These are phyloP conservation scores for Hafferia zeledoni DNA, from an alignment of 2,797 vertebrate genomes.

Conservation along the genomic window DNA sequence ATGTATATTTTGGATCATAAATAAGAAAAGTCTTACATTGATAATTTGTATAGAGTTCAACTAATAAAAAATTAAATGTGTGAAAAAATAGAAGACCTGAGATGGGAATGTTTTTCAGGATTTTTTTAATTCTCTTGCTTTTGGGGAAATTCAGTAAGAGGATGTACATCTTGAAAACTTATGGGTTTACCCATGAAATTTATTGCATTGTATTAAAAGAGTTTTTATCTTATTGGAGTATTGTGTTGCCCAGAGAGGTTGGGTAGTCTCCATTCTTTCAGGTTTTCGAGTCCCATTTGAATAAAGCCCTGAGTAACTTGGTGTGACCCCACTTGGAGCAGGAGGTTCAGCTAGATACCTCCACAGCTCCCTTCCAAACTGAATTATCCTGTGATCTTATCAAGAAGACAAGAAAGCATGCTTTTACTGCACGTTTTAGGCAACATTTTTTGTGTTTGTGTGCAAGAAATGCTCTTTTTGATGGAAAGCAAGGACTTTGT, in stretches of 20 bases:
- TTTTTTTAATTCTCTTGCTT: not conserved
- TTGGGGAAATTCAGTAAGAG: not conserved
- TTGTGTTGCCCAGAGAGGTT: not conserved
- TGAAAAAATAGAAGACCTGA: not conserved
- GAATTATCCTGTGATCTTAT: not conserved
- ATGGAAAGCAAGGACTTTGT: not conserved
- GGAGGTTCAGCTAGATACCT: not conserved
- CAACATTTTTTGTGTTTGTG: rapidly evolving
- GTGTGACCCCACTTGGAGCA: not conserved
- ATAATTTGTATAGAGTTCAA: not conserved
- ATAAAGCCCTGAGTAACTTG: not conserved
- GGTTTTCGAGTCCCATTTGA: not conserved
- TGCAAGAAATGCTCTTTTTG: not conserved
- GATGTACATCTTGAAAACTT: not conserved
- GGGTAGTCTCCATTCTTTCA: not conserved
- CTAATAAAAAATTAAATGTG: not conserved
- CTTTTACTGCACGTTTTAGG: not conserved
- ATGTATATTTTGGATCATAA: not conserved
- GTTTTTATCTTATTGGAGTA: not conserved
- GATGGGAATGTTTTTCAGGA: not conserved
- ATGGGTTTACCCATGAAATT: not conserved
- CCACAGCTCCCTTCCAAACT: not conserved
- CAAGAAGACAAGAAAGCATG: not conserved
- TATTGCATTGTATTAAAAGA: not conserved
- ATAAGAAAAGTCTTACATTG: not conserved